Evolutionary conservation across 2,888 invertebrate genomes (phyloP).

Genomic region (Eupithecia pulchellata): DNA sequence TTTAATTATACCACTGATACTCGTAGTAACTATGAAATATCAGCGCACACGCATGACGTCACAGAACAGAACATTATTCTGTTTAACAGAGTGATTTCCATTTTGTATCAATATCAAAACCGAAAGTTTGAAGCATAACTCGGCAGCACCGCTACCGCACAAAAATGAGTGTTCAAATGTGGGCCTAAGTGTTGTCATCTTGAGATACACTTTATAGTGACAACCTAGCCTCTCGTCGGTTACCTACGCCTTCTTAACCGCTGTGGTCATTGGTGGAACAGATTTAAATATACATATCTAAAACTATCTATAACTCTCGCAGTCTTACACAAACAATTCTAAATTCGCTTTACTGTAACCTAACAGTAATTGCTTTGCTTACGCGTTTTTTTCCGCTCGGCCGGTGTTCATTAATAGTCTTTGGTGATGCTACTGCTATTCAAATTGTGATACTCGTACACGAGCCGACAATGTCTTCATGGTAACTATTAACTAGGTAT

Average conservation of each 20-base stretch:
- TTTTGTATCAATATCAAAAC: no score
- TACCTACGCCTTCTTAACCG: not conserved
- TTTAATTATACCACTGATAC: no score
- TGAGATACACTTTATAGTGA: no score
- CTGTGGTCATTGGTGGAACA: not conserved
- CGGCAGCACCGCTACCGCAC: no score
- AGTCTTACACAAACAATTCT: conserved; percentile 7
- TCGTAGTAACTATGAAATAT: no score
- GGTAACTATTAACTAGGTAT: not conserved
- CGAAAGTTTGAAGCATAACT: no score
- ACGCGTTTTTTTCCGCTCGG: conserved; percentile 25
- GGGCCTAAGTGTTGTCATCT: no score
- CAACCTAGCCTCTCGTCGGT: no score
- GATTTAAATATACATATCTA: not conserved
- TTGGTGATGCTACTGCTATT: not conserved
- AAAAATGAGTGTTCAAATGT: no score
- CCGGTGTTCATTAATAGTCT: not conserved
- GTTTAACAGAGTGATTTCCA: no score
- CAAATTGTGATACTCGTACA: conserved; percentile 4
- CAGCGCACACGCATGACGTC: no score
- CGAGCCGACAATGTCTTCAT: not conserved
- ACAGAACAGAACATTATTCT: no score
- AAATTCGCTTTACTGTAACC: conserved; percentile 15
- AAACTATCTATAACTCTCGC: not conserved
- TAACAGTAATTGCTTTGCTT: conserved; percentile 18